Percentiles rank a stretch among this genome's conserved stretches.
phyloP scores from a whole-genome alignment of 2,888 invertebrate species.

The Philhelius pedissequus region DNA sequence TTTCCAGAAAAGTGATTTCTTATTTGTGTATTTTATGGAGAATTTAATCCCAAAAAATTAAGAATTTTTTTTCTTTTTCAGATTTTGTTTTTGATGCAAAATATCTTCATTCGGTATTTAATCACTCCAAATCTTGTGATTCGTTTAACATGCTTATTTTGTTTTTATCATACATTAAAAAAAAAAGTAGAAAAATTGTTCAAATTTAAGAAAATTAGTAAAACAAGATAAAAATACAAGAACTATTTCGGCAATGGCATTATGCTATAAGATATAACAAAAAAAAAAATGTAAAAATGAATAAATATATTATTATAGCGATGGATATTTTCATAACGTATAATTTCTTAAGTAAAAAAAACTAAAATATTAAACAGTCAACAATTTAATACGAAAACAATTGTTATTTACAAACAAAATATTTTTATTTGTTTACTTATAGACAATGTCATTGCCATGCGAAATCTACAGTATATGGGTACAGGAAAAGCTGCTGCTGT shows the following conservation, averaged over 20 bases:
- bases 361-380: not conserved
- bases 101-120: too few species aligned
- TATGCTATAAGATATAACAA: slow-evolving; percentile 63
- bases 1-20: too few species aligned
- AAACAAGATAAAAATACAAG: not conserved
- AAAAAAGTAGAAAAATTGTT: too few species aligned
- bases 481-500: slow-evolving; percentile 71
- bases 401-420: slow-evolving; percentile 53
- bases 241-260: slow-evolving; percentile 60
- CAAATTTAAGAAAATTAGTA: too few species aligned
- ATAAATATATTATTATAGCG: not conserved
- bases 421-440: slow-evolving; percentile 74
- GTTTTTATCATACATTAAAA: too few species aligned
- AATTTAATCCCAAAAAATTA: too few species aligned
- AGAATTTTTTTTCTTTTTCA: too few species aligned
- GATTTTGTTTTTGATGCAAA: too few species aligned
- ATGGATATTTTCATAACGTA: not conserved
- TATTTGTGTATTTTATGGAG: too few species aligned
- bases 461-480: slow-evolving; percentile 77
- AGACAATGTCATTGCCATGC: slow-evolving; percentile 78
- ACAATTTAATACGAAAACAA: slow-evolving; percentile 41
- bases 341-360: not conserved
- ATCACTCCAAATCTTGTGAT: too few species aligned
- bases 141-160: too few species aligned
- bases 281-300: not conserved